phyloP scores from a whole-genome alignment of 2,888 invertebrate species.

The Notodonta dromedarius region DNA sequence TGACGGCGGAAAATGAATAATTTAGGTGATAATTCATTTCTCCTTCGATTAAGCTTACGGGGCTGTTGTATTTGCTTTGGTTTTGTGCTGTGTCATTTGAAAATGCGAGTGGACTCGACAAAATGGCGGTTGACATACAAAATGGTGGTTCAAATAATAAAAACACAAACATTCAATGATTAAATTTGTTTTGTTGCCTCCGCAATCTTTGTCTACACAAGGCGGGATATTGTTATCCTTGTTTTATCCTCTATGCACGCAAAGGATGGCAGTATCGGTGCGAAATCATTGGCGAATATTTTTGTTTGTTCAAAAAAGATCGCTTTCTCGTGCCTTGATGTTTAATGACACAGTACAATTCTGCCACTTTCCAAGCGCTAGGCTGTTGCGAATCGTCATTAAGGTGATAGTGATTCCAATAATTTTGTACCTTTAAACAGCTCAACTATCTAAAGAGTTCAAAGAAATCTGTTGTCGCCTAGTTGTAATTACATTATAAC shows the following conservation, averaged over 20 bases:
- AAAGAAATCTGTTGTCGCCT: slow-evolving; percentile 56
- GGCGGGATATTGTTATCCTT: neutral
- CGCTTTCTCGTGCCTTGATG: neutral
- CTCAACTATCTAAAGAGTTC: slow-evolving; percentile 62
- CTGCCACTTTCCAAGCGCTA: slow-evolving; percentile 60
- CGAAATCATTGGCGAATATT: neutral
- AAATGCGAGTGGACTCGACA: slow-evolving; percentile 1
- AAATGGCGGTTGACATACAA: neutral
- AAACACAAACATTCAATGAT: neutral
- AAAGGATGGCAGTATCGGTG: neutral
- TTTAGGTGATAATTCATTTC: slow-evolving; percentile 57
- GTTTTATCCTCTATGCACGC: neutral
- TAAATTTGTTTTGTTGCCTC: neutral
- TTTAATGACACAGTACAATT: slow-evolving; percentile 16
- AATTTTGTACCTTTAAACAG: slow-evolving; percentile 71
- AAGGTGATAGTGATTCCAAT: slow-evolving; percentile 66
- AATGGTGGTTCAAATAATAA: neutral
- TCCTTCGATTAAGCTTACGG: slow-evolving; percentile 54
- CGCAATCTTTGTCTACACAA: neutral
- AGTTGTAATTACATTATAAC: slow-evolving; percentile 48
- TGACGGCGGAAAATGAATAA: slow-evolving; percentile 41
- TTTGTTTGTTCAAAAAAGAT: neutral
- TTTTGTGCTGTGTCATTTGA: slow-evolving; percentile 39
- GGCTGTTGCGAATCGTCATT: slow-evolving; percentile 59
- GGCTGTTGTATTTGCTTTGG: slow-evolving; percentile 62